A percentile compares a stretch with the other conserved stretches of the same genome.
Evolutionary conservation across 2,888 invertebrate genomes (phyloP).

Genomic region (Drosophila robusta): DNA sequence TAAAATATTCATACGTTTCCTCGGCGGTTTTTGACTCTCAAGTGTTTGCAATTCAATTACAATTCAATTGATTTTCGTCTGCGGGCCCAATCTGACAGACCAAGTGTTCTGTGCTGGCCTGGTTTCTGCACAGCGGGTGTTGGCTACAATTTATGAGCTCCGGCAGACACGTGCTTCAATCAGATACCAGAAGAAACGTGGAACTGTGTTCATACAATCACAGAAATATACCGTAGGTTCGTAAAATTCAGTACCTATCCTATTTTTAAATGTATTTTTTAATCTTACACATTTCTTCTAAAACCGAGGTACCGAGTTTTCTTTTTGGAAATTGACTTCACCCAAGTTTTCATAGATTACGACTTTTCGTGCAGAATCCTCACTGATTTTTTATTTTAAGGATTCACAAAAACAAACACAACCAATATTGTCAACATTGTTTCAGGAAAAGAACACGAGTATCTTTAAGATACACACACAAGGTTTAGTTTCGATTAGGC

Average conservation of each 20-base stretch:
- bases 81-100: slow-evolving; percentile 49
- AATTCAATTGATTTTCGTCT: slow-evolving; percentile 76
- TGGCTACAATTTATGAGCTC: slow-evolving; percentile 43
- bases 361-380: not conserved
- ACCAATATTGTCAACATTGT: not conserved
- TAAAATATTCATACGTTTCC: slow-evolving; percentile 78
- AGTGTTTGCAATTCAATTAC: slow-evolving; percentile 78
- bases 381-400: slow-evolving; percentile 8
- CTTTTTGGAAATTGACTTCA: not conserved
- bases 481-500: not conserved
- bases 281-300: not conserved
- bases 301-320: too few species aligned
- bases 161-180: slow-evolving; percentile 40
- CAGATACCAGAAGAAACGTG: slow-evolving; percentile 13
- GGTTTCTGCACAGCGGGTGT: slow-evolving; percentile 5
- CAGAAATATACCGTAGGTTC: not conserved
- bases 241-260: not conserved
- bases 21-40: slow-evolving; percentile 69
- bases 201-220: slow-evolving; percentile 7
- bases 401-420: not conserved
- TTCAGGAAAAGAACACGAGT: slow-evolving; percentile 10
- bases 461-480: slow-evolving; percentile 24
- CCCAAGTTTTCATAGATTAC: not conserved
- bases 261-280: not conserved
- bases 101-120: slow-evolving; percentile 10